Conservation (phyloP, 2,888 invertebrate species). For the Phengaris alcon region DNA sequence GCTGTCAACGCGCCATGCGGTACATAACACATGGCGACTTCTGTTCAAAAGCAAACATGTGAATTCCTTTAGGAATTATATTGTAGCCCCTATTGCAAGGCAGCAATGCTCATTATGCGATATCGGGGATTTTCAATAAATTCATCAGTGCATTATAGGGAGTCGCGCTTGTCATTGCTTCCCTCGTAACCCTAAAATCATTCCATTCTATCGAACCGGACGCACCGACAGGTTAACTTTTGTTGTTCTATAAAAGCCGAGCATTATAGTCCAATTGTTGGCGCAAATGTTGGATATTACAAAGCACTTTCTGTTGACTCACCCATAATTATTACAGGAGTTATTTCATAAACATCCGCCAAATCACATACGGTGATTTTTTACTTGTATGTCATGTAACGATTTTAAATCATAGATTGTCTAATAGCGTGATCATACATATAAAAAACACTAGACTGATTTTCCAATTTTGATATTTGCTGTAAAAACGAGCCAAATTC, state of each 20-base stretch:
- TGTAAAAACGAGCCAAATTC: no score
- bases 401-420: background rate
- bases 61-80: conserved; percentile 14
- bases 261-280: conserved; percentile 75
- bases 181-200: conserved; percentile 77
- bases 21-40: conserved; percentile 68
- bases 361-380: conserved; percentile 35
- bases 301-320: conserved; percentile 64
- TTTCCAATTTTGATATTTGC: no score
- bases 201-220: conserved; percentile 67
- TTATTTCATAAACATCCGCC: conserved; percentile 53
- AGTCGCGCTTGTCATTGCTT: conserved; percentile 74
- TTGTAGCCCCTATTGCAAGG: conserved; percentile 30
- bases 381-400: conserved; percentile 3
- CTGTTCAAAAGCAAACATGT: conserved; percentile 45
- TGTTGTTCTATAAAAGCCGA: conserved; percentile 73
- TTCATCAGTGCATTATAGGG: conserved; percentile 61
- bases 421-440: no score
- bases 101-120: conserved; percentile 30
- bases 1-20: conserved; percentile 72
- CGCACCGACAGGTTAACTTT: conserved; percentile 77
- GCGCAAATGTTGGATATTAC: conserved; percentile 76
- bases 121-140: conserved; percentile 33
- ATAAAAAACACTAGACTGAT: no score
- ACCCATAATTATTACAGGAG: conserved; percentile 55